Evolutionary conservation across 2,113 vertebrate genomes (phyloP), one percentile per base, ranked within the genome.

Genomic region (Taxidea taxus): DNA sequence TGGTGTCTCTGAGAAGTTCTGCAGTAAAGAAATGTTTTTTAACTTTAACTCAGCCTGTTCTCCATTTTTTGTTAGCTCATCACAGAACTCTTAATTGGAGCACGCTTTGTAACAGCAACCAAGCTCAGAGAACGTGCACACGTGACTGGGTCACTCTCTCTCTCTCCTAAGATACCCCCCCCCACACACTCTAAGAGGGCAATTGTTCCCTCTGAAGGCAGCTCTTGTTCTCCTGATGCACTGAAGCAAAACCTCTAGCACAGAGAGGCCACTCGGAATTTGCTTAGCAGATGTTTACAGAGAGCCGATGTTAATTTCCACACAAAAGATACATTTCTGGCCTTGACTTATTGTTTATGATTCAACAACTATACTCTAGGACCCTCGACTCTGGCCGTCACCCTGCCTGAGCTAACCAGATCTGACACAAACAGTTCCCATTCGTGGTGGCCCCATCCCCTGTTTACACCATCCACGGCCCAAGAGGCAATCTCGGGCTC

Each of bases 251-350:
- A 74, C 60, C 49, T 44, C 37, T 0, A 3, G 78, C 56, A 82
- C 51, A 80, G 60, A 51, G 1, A 56, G 78, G 37, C 64, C 64
- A 9, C 97, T 94, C 96, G 96, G 88, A 97, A 97, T 97, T 98
- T 98, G 98, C 98, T 98, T 98, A 98, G 98, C 98, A 98, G 98
- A 98, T 98, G 97, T 98, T 98, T 98, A 96, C 96, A 97, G 95
- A 98, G 92, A 98, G 97, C 97, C 97, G 90, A 98, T 98, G 98
- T 98, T 98, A 98, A 98, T 98, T 98, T 98, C 98, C 96, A 98
- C 93, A 98, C 97, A 98, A 98, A 98, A 98, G 95, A 96, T 98
- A 98, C 91, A 97, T 98, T 98, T 98, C 97, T 98, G 98, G 98
- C 91, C 97, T 98, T 96, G 68, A 94, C 97, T 96, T 98, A 98